Base-by-base conservation (phyloP, 2,888 invertebrate species). In the Eupelmus urozonus region DNA sequence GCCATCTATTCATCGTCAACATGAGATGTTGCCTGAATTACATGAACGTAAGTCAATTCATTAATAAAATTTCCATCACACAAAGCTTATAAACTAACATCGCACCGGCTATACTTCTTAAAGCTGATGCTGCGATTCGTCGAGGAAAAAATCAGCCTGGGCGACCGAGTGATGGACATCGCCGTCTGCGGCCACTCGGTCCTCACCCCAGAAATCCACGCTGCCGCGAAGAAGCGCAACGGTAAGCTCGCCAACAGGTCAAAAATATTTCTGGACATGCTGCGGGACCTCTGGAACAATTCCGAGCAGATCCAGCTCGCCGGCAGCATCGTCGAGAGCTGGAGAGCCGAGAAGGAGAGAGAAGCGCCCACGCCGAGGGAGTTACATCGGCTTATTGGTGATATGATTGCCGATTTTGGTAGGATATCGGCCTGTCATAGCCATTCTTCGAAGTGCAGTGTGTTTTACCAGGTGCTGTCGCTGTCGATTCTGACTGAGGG, bases 141-240 rank as follows among this genome's bases (percentile, higher is more conserved):
- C n/a, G 73, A 73, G 5, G 57, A 78, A 16, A 62, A 76, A 5
- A 71, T 76, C n/a, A 29, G 70, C 0, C 45, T 65, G 20, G 9
- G 29, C 16, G 27, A 53, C 29, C 27, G 20, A 9, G 78, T 70
- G 20, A 71, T 42, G 55, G 78, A 78, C 11, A 89, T 94, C 85
- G 91, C 93, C 0, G 84, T 94, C 11, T 93, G 92, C 84, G 94
- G 94, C 0, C 93, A 92, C 84, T 85, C 90, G n/a, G 91, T 93
- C 0, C 90, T 92, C 0, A 92, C 92, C 59, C 91, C 92, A 0
- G 90, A 91, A 34, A 90, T 93, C 0, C 86, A 92, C 60, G 84
- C 85, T 45, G 87, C 90, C 0, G 92, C 92, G 0, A 80, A 90
- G 13, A 91, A 91, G 18, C 89, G 93, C 51, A 90, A 91, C 80